phyloP scores from a whole-genome alignment of 2,888 invertebrate species.

The Orthonevra nobilis region DNA sequence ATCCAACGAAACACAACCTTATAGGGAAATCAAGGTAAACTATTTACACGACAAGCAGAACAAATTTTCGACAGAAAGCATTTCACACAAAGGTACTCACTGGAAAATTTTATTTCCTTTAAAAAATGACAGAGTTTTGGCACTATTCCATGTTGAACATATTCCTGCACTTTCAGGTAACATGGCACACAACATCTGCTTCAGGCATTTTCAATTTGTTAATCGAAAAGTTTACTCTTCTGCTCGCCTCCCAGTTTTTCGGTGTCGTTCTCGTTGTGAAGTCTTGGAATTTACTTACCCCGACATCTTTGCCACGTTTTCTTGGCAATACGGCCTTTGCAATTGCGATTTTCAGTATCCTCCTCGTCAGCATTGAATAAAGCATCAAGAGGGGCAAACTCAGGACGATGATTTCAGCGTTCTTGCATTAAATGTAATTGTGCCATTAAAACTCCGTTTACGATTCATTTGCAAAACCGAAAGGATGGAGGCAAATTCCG shows the following conservation, averaged over 20 bases:
- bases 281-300: conserved; percentile 15
- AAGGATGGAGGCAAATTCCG: conserved; percentile 1
- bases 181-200: conserved; percentile 61
- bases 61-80: conserved; percentile 50
- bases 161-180: conserved; percentile 56
- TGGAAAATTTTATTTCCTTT: conserved; percentile 45
- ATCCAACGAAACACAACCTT: neutral
- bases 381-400: neutral
- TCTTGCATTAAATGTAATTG: conserved; percentile 36
- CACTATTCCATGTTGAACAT: conserved; percentile 55
- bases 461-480: conserved; percentile 37
- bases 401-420: conserved; percentile 17
- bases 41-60: conserved; percentile 56
- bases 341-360: conserved; percentile 9
- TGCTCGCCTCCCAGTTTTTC: conserved; percentile 7
- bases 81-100: conserved; percentile 28
- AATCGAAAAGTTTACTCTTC: conserved; percentile 61
- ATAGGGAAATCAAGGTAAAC: conserved; percentile 15
- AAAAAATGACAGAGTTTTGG: conserved; percentile 54
- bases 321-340: conserved; percentile 32
- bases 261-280: conserved; percentile 3
- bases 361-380: conserved; percentile 25
- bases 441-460: conserved; percentile 34
- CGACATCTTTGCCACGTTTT: neutral
- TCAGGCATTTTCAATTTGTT: conserved; percentile 66